Conservation (phyloP, 2,888 invertebrate genomes). For the Acronicta alni region DNA sequence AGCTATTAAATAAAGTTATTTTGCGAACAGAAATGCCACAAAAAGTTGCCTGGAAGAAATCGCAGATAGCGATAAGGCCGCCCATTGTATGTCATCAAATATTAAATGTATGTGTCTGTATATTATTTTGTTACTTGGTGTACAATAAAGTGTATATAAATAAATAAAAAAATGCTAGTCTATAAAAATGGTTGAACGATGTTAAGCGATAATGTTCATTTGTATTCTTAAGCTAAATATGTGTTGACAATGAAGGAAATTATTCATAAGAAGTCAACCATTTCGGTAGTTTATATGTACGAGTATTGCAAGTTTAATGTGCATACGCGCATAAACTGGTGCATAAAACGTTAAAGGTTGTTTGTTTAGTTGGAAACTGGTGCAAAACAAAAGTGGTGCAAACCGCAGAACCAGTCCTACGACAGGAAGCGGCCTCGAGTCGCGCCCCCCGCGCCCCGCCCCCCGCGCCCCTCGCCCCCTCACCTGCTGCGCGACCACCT, state of each 20-base stretch:
- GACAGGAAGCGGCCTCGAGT: conserved; percentile 87
- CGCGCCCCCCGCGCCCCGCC: conserved; percentile 55
- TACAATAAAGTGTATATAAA: no score
- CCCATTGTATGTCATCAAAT: no score
- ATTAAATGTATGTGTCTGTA: no score
- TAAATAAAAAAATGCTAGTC: no score
- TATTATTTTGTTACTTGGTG: no score
- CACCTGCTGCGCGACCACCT: conserved; percentile 75
- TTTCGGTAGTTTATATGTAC: conserved; percentile 45
- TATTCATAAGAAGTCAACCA: conserved; percentile 25
- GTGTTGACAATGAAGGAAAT: conserved; percentile 36
- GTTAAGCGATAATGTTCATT: conserved; percentile 12
- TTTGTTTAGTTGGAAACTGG: conserved; percentile 83
- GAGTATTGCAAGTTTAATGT: conserved; percentile 32
- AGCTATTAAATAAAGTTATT: not conserved
- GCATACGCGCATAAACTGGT: conserved; percentile 50
- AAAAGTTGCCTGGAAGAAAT: no score
- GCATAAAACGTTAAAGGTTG: conserved; percentile 76
- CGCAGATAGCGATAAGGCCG: no score
- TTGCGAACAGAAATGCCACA: not conserved
- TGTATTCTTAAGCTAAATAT: conserved; percentile 12
- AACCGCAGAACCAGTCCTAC: conserved; percentile 85
- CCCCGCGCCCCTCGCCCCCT: conserved; percentile 51
- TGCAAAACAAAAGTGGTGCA: conserved; percentile 86
- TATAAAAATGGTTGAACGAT: not conserved